Conservation (phyloP, 2,113 vertebrate genomes). For the Eurypyga helias region DNA sequence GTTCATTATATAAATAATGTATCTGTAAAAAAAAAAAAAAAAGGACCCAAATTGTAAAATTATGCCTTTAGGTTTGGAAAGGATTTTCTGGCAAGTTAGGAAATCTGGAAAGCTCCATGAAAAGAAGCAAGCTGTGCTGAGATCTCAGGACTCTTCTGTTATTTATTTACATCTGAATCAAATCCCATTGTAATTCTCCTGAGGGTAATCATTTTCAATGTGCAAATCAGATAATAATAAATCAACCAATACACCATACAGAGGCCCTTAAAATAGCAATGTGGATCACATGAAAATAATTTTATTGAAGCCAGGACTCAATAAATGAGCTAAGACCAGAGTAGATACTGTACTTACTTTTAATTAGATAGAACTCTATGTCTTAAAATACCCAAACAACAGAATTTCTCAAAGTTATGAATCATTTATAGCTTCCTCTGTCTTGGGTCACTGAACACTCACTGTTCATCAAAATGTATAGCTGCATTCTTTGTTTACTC, state of each 20-base stretch:
- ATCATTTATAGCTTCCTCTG: slow-evolving; percentile 49
- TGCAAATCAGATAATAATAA: slow-evolving; percentile 69
- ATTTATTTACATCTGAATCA: slow-evolving; percentile 61
- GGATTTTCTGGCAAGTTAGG: slow-evolving; percentile 1
- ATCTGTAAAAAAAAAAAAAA: neutral
- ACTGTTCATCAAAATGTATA: slow-evolving; percentile 42
- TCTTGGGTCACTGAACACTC: neutral
- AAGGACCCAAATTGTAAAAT: neutral
- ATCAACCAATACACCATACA: slow-evolving; percentile 24
- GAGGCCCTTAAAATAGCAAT: slow-evolving; percentile 39
- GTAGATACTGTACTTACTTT: slow-evolving; percentile 13
- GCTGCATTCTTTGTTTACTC: slow-evolving; percentile 22
- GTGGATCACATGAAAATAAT: slow-evolving; percentile 32
- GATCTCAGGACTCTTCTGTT: slow-evolving; percentile 44
- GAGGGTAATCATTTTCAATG: slow-evolving; percentile 44
- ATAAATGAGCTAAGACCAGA: slow-evolving; percentile 1
- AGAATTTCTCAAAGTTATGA: slow-evolving; percentile 32
- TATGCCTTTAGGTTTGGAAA: neutral
- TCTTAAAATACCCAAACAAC: slow-evolving; percentile 26
- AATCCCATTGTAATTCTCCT: slow-evolving; percentile 31
- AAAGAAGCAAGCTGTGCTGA: slow-evolving; percentile 23
- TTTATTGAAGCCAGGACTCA: slow-evolving; percentile 12
- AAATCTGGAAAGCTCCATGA: neutral
- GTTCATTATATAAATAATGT: neutral
- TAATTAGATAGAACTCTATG: slow-evolving; percentile 7